Percentiles rank a stretch among this genome's conserved stretches.
Evolutionary conservation across 2,888 invertebrate species (phyloP).

Genomic region (Linyphia triangularis): DNA sequence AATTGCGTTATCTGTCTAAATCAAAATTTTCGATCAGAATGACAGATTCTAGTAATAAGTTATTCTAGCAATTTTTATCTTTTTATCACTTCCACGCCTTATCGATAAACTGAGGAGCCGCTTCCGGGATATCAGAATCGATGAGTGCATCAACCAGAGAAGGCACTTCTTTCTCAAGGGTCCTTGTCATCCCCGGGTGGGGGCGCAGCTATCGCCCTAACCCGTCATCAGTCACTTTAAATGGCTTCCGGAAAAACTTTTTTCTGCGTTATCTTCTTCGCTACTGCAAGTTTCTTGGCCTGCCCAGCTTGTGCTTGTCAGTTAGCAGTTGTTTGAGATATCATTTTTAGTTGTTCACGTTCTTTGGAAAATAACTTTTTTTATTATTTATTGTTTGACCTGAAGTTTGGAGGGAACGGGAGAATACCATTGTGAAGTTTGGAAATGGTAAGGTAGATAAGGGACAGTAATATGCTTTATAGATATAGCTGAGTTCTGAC

Average conservation of each 20-base stretch:
- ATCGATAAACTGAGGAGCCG: neutral
- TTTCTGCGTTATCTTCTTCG: constrained; percentile 26
- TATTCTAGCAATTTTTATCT: neutral
- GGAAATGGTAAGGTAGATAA: too few species aligned
- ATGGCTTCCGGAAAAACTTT: constrained; percentile 54
- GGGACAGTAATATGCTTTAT: too few species aligned
- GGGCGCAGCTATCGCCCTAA: constrained; percentile 47
- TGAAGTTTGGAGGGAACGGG: too few species aligned
- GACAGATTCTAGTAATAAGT: neutral
- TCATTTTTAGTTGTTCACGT: neutral
- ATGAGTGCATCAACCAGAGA: constrained; percentile 11
- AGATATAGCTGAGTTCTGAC: too few species aligned
- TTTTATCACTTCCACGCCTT: neutral
- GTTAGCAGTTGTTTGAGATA: constrained; percentile 19
- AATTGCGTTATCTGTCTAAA: too few species aligned
- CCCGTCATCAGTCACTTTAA: constrained; percentile 66
- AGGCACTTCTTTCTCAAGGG: constrained; percentile 14
- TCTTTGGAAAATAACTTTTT: too few species aligned
- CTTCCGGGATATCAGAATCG: constrained; percentile 22
- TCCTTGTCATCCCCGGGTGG: constrained; percentile 12
- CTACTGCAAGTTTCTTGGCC: constrained; percentile 6
- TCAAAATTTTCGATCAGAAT: too few species aligned
- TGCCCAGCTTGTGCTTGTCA: neutral
- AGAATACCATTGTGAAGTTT: too few species aligned
- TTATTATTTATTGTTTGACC: too few species aligned